Base-by-base conservation (phyloP, 2,113 vertebrate genomes). In the Equus przewalskii region DNA sequence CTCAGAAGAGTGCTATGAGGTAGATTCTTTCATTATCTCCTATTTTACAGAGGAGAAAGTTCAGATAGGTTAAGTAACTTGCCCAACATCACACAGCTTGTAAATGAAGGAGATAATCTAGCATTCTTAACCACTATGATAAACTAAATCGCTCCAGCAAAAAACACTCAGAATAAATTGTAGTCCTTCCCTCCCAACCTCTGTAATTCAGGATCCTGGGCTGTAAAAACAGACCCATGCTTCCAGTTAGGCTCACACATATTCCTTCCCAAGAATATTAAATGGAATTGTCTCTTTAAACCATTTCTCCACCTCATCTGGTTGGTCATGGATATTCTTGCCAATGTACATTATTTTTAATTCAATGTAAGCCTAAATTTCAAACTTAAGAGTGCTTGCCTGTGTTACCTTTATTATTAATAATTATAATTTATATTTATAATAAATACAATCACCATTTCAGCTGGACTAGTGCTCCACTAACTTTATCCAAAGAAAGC, bases 231-330 rank as follows among this genome's bases (percentile, higher is more conserved):
- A 94, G 28, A 30, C 21, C 22, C 30, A 64, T 4, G 13, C 18
- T 93, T 89, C 60, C 75, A 54, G 7, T 83, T n/a, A 95, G 26
- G 33, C 46, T 75, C 80, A 67, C 14, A 46, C 33, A 60, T 14
- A 51, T 26, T 89, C n/a, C 70, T 70, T 60, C 22, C 28, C 24
- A 15, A 28, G 46, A 10, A 83, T 26, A 56, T 60, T 36, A 72
- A 60, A 85, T 65, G 28, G 33, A 76, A 94, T 1, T 91, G 16
- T 26, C 73, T 91, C 81, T 85, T 46, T 89, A 86, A 97, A 73
- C 2, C 67, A 76, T 22, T 36, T 26, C 44, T 58, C 78, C 11
- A 16, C 14, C 26, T 73, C n/a, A 41, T 64, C 64, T 69, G n/a
- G 54, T 58, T 51, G 36, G 11, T 88, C 81, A 95, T 64, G 10